Conservation (phyloP, 2,888 invertebrate species). For the Scaptodrosophila latifasciaeformis region DNA sequence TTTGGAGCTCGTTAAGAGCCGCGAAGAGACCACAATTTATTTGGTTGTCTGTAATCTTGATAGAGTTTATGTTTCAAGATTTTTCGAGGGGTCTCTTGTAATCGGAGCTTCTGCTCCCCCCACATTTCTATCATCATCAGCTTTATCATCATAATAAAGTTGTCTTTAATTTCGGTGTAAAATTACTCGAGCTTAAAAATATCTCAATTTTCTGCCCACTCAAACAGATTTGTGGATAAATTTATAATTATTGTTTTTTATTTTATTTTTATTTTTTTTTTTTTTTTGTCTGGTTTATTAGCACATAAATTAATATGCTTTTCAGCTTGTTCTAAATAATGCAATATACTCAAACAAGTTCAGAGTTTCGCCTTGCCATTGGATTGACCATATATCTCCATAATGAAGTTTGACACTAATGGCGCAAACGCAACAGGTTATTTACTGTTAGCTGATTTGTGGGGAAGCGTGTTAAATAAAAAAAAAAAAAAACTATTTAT, state of each 20-base stretch:
- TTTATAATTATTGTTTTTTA: too few relatives aligned
- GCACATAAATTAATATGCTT: neutral
- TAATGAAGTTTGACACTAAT: slow-evolving; percentile 43
- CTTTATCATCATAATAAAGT: slow-evolving; percentile 23
- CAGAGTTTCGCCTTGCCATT: too few relatives aligned
- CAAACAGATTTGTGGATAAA: slow-evolving; percentile 26
- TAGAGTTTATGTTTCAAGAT: slow-evolving; percentile 42
- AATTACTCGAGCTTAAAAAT: slow-evolving; percentile 9
- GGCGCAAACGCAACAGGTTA: slow-evolving; percentile 46
- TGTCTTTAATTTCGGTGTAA: slow-evolving; percentile 20
- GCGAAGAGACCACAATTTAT: neutral
- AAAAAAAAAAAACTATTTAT: neutral
- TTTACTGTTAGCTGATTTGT: slow-evolving; percentile 41
- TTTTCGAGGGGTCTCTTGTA: slow-evolving; percentile 21
- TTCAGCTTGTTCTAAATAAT: slow-evolving; percentile 4
- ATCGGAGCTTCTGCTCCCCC: slow-evolving; percentile 16
- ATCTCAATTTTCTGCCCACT: slow-evolving; percentile 5
- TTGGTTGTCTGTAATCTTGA: slow-evolving; percentile 33
- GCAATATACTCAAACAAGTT: neutral
- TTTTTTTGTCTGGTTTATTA: slow-evolving; percentile 6
- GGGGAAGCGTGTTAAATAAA: too few relatives aligned
- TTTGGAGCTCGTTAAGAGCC: slow-evolving; percentile 34
- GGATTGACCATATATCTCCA: slow-evolving; percentile 30
- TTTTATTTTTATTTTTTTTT: neutral
- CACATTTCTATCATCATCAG: neutral